Evolutionary conservation across 2,888 invertebrate species (phyloP), one percentile per base, ranked within the genome.

Genomic region (Ochlodes sylvanus): DNA sequence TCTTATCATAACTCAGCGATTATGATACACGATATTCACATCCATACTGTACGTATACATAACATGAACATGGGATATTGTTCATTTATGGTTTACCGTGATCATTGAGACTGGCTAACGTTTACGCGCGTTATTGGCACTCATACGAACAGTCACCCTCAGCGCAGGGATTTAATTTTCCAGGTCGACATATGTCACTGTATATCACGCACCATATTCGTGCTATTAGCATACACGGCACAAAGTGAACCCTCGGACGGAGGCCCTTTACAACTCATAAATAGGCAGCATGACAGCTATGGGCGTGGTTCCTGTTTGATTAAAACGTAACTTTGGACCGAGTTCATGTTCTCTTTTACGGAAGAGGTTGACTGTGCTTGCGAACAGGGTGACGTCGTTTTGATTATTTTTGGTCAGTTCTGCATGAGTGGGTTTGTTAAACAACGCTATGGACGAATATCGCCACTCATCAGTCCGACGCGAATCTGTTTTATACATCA

Each of bases 291-390:
- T 83, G 83, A 85, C 83, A 81, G 78, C 73, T 76, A 75, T 77
- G 83, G 89, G 89, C 86, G 88, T 88, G 88, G 90, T 83, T 86
- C 82, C 78, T 84, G 86, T 87, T 87, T 90, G 88, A 90, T 90
- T 92, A 89, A 91, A 89, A 91, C 84, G 87, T 86, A 84, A 86
- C 85, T 85, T 82, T 41, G 60, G 66, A 57, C 64, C 56, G 57
- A 38, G 41, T 50, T 38, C 54, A 58, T 58, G 57, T 57, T 58
- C 65, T 65, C 65, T 65, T 64, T 65, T 65, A 50, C 63, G 44
- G 56, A 47, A 56, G 64, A 63, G 63, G 63, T 56, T 57, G 55
- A 63, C 56, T 64, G 56, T 58, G 65, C 42, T 57, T 50, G 65
- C 55, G 42, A 56, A 58, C 57, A 52, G 58, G 41, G 75, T 84